phyloP scores from a whole-genome alignment of 2,113 vertebrate species.

The Oceanites oceanicus region DNA sequence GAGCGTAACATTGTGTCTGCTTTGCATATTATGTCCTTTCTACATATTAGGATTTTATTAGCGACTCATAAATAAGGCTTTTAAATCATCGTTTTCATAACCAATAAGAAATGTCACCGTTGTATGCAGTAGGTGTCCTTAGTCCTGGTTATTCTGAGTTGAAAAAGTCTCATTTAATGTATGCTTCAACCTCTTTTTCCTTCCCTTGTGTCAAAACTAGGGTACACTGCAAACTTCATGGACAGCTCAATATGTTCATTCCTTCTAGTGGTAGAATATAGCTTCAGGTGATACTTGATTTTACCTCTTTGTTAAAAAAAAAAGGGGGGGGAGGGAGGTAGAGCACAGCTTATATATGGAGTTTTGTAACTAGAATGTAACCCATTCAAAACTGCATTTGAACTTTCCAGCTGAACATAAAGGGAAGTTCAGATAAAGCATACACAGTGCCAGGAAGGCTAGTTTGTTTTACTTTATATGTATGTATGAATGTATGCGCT shows the following conservation, averaged over 20 bases:
- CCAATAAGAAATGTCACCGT: not conserved
- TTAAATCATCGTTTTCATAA: not conserved
- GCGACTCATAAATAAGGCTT: not conserved
- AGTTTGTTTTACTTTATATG: not conserved
- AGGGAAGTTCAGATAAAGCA: not conserved
- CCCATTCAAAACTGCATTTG: not conserved
- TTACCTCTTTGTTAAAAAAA: not conserved
- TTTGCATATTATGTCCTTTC: not conserved
- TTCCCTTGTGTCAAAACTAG: not conserved
- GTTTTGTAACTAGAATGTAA: not conserved
- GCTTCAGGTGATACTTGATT: not conserved
- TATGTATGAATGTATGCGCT: not conserved
- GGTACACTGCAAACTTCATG: not conserved
- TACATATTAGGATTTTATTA: not conserved
- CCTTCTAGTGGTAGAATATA: not conserved
- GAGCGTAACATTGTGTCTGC: not conserved
- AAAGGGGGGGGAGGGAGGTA: accelerated
- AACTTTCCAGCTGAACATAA: not conserved
- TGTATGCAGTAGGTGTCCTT: not conserved
- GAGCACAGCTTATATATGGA: not conserved
- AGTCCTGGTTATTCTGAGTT: not conserved
- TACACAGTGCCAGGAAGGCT: not conserved
- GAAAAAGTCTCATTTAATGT: not conserved
- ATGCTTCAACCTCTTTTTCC: not conserved
- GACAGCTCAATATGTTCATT: accelerated